A percentile compares a stretch with the other conserved stretches of the same genome.
phyloP scores from a whole-genome alignment of 2,888 invertebrate species.

The Molanna angustata region DNA sequence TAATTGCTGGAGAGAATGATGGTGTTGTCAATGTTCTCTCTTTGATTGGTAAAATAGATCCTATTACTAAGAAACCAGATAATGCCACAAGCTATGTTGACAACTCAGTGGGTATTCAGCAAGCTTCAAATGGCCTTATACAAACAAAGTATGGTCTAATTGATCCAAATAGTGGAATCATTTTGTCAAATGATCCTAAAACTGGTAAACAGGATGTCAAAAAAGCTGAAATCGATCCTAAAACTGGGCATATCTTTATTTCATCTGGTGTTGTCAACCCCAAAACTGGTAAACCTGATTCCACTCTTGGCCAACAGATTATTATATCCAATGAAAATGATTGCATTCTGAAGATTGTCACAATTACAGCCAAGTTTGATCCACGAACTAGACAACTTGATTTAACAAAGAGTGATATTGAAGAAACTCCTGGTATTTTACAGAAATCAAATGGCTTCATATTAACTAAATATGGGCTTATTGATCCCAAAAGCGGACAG shows the following conservation, averaged over 20 bases:
- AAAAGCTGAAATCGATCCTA: slow-evolving; percentile 62
- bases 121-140: slow-evolving; percentile 40
- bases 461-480: slow-evolving; percentile 35
- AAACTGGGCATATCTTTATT: slow-evolving; percentile 57
- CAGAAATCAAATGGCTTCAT: slow-evolving; percentile 30
- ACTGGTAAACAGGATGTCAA: slow-evolving; percentile 63
- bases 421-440: slow-evolving; percentile 41
- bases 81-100: slow-evolving; percentile 51
- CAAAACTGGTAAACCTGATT: slow-evolving; percentile 54
- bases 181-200: slow-evolving; percentile 56
- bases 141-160: slow-evolving; percentile 58
- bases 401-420: slow-evolving; percentile 55
- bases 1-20: slow-evolving; percentile 64
- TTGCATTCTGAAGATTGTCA: slow-evolving; percentile 56
- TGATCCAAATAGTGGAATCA: slow-evolving; percentile 57
- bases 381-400: slow-evolving; percentile 59
- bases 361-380: slow-evolving; percentile 59
- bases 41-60: slow-evolving; percentile 55
- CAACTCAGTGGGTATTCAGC: slow-evolving; percentile 50
- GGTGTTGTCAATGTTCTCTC: slow-evolving; percentile 65
- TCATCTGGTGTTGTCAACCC: slow-evolving; percentile 57
- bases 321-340: slow-evolving; percentile 52
- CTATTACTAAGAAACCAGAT: slow-evolving; percentile 52
- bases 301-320: slow-evolving; percentile 51
- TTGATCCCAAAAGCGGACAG: slow-evolving; percentile 60